phyloP scores from a whole-genome alignment of 2,888 invertebrate genomes.

The Morpho achilles region DNA sequence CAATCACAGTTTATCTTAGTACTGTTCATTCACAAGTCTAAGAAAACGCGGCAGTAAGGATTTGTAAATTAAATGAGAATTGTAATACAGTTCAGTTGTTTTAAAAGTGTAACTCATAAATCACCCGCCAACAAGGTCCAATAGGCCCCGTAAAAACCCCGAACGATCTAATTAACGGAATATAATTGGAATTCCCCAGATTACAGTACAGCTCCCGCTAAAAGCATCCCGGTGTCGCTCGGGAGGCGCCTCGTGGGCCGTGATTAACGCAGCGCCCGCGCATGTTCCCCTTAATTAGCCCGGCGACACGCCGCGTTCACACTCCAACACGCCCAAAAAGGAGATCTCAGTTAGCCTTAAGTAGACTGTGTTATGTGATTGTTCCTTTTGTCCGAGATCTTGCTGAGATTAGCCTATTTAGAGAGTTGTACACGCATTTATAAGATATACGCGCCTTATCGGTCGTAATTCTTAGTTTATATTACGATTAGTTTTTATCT shows the following conservation, averaged over 20 bases:
- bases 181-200: slow-evolving; percentile 70
- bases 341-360: slow-evolving; percentile 64
- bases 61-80: no score
- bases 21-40: no score
- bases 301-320: slow-evolving; percentile 62
- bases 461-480: no score
- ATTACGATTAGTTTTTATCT: no score
- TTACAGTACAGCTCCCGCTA: slow-evolving; percentile 65
- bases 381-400: slow-evolving; percentile 41
- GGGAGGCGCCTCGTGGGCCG: slow-evolving; percentile 44
- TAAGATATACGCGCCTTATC: slow-evolving; percentile 7
- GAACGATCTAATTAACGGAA: slow-evolving; percentile 42
- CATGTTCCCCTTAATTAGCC: slow-evolving; percentile 73
- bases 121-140: slow-evolving; percentile 9
- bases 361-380: slow-evolving; percentile 45
- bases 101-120: slow-evolving; percentile 3
- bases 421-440: slow-evolving; percentile 10
- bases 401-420: slow-evolving; percentile 22
- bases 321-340: slow-evolving; percentile 65
- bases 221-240: slow-evolving; percentile 67
- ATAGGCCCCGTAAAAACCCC: slow-evolving; percentile 11
- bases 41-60: no score
- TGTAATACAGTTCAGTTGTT: no score
- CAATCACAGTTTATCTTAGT: no score
- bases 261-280: slow-evolving; percentile 66